These are phyloP conservation scores for Labeo calbasu DNA, from an alignment of 2,797 vertebrate genomes.

Conservation along the genomic window DNA sequence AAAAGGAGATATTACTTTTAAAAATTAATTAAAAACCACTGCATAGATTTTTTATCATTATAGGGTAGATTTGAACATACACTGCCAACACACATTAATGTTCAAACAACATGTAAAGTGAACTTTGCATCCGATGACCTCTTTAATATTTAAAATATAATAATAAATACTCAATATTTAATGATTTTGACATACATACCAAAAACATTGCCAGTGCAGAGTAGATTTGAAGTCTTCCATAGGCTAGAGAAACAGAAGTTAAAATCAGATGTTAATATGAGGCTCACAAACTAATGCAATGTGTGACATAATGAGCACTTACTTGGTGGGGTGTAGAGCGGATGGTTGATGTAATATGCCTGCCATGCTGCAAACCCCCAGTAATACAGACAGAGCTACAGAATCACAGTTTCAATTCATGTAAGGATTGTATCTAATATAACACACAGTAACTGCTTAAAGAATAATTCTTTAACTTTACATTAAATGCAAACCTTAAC, in stretches of 20 bases:
- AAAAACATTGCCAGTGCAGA: conserved; percentile 76
- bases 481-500: neutral
- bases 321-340: conserved; percentile 80
- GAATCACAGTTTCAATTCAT: neutral
- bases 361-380: conserved; percentile 82
- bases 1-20: too few relatives aligned
- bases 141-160: too few relatives aligned
- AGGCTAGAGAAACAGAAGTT: conserved; percentile 66
- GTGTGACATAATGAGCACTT: conserved; percentile 67
- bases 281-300: conserved; percentile 37
- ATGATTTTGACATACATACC: conserved; percentile 68
- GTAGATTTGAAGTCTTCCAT: conserved; percentile 78
- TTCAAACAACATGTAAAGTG: too few relatives aligned
- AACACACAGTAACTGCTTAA: neutral
- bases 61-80: too few relatives aligned
- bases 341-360: conserved; percentile 83
- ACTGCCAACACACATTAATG: too few relatives aligned
- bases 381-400: conserved; percentile 79
- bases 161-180: too few relatives aligned
- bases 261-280: neutral
- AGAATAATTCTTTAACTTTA: neutral
- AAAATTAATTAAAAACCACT: too few relatives aligned
- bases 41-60: too few relatives aligned
- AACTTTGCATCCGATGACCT: too few relatives aligned
- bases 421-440: neutral